These are phyloP conservation scores for Eudemis profundana DNA, from an alignment of 2,888 invertebrate genomes.

Conservation along the genomic window DNA sequence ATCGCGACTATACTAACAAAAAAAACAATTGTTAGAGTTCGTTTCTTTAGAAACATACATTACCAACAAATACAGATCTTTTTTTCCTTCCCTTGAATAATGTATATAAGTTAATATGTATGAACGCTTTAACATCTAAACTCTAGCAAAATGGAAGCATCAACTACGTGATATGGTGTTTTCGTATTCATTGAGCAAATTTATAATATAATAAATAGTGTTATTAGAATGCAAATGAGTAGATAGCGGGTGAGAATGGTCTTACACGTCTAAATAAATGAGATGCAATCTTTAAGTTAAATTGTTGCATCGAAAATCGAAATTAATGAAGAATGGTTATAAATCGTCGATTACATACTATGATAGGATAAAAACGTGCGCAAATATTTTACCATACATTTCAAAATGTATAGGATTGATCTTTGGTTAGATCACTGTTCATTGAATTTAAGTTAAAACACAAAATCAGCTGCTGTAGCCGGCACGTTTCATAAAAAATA, in stretches of 20 bases:
- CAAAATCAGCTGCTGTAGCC: not conserved
- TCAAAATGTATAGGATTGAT: not conserved
- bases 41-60: constrained; percentile 7
- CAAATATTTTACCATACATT: not conserved
- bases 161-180: constrained; percentile 63
- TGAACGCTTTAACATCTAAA: constrained; percentile 49
- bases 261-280: constrained; percentile 20
- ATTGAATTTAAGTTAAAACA: not conserved
- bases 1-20: not conserved
- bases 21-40: not conserved
- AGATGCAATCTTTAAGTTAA: constrained; percentile 1
- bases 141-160: constrained; percentile 67
- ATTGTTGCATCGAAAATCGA: not conserved
- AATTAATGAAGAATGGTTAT: constrained; percentile 2
- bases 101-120: constrained; percentile 18
- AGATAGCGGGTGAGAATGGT: constrained; percentile 11
- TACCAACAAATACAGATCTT: constrained; percentile 24
- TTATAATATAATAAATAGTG: constrained; percentile 33
- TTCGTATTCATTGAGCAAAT: constrained; percentile 65
- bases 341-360: not conserved
- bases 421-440: not conserved
- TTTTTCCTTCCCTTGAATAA: constrained; percentile 11
- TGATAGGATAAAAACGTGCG: not conserved
- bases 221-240: constrained; percentile 23
- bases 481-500: not conserved